Evolutionary conservation across 2,113 vertebrate species (phyloP), one percentile per base, ranked within the genome.

Genomic region (Equus przewalskii): DNA sequence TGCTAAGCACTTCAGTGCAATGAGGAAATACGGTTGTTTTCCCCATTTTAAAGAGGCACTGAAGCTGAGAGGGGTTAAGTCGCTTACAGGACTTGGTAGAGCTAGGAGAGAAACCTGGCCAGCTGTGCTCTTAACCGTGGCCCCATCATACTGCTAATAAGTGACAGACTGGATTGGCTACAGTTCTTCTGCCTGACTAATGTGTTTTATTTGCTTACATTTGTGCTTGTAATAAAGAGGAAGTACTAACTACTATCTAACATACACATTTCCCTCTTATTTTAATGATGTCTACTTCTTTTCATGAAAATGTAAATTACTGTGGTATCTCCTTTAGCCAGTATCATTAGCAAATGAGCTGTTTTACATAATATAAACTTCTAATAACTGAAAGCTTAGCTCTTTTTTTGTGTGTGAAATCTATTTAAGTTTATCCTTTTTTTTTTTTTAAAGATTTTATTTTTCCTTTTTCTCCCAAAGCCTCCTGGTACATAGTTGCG

Each of bases 221-320:
- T 54, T 67, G 30, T 30, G 13, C 41, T 92, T 76, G 1, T 2
- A 26, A 5, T 65, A 72, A 28, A 70, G 54, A 64, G 36, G 83
- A 78, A 22, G 44, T 73, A 3, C 30, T 79, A 2, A 64, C 62
- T 22, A 3, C 30, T 79, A 2, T 70, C 62, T 22, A 24, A 9
- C 5, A 7, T 30, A 9, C 0, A 30, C 13, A 7, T 41, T 73
- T 81, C 65, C 51, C n/a, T 70, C 3, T 51, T 2, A 0, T 9
- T 89, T 87, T 46, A 62, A 2, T 60, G 33, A 41, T 30, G 16
- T 67, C 33, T 26, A 7, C 21, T 41, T 62, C 51, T 88, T 19
- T 13, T 54, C 41, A 15, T 44, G 69, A 44, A 70, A 70, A 21
- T 6, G 9, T 28, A 28, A 83, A 62, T 46, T 9, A 8, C 4